Evolutionary conservation across 2,888 invertebrate species (phyloP), one percentile per base, ranked within the genome.

Genomic region (Uropetala carovei): DNA sequence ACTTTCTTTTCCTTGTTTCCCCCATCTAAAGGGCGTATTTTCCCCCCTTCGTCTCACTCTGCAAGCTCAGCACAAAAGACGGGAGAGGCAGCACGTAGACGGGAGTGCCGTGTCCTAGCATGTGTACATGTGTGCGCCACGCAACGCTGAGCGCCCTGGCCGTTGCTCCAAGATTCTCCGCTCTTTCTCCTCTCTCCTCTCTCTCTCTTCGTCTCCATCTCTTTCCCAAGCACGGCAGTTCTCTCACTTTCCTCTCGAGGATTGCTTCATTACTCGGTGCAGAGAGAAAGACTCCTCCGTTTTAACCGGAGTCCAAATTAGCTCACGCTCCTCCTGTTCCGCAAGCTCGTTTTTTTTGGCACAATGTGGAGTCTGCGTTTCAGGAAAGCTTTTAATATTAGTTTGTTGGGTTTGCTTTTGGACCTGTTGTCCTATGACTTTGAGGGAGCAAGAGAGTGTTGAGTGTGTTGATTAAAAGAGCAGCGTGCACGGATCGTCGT

Each of bases 41-140:
- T 83, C 18, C 56, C 56, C 83, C 83, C 83, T 14, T 83, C 83
- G 83, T 57, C 57, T 83, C 83, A 57, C 83, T 57, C 83, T 16
- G 16, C 5, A 18, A n/a, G 16, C 18, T n/a, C n/a, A 14, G 64
- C 89, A 89, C 56, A 89, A 89, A 89, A 56, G 82, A 43, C n/a
- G 18, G 83, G 43, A 43, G 83, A n/a, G 7, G 89, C 30, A 89
- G 83, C 64, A 22, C 22, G 85, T 58, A 22, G 64, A 18, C 56
- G 22, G 85, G 85, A 56, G 64, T 64, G 30, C 30, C n/a, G 57
- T 57, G 75, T 8, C 18, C 16, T 10, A n/a, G 43, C 0, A 64
- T 18, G 64, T n/a, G n/a, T n/a, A n/a, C n/a, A n/a, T n/a, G n/a
- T 56, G 83, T 14, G 13, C 18, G 83, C n/a, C 18, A 56, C 56